Percentiles rank a stretch among this genome's conserved stretches.
These are phyloP conservation scores for Hylomyscus alleni DNA, from an alignment of 2,797 vertebrate genomes.

Conservation along the genomic window DNA sequence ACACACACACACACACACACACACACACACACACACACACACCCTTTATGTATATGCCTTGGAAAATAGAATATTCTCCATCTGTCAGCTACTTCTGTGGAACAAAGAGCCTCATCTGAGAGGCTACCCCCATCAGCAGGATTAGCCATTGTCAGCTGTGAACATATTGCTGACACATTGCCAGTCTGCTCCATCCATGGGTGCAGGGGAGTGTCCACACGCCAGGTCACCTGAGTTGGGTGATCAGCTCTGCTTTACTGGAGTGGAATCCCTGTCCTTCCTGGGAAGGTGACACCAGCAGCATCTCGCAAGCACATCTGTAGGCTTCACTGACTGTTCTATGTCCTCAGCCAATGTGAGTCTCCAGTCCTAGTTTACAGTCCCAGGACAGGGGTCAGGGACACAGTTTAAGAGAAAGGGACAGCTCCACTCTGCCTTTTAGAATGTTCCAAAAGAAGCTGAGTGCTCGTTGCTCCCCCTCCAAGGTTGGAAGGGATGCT, in stretches of 20 bases:
- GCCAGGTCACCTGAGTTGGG: too few relatives aligned
- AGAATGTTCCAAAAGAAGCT: not conserved
- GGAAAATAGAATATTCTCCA: not conserved
- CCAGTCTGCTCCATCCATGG: fast-evolving
- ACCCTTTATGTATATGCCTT: not conserved
- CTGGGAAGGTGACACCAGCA: not conserved
- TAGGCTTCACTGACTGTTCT: too few relatives aligned
- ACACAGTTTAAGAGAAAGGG: too few relatives aligned
- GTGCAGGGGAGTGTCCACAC: not conserved
- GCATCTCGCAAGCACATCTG: fast-evolving
- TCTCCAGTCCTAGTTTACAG: too few relatives aligned
- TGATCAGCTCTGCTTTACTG: not conserved
- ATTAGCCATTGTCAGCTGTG: not conserved
- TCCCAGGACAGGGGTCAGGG: not conserved
- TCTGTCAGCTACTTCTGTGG: not conserved
- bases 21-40: too few relatives aligned
- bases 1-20: not conserved
- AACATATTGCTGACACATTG: fast-evolving
- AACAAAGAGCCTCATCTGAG: not conserved
- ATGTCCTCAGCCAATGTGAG: not conserved
- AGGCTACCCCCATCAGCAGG: fast-evolving
- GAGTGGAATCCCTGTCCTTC: fast-evolving
- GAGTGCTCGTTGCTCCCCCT: fast-evolving
- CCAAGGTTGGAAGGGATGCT: not conserved
- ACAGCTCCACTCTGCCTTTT: not conserved